Evolutionary conservation across 1,140 invertebrate genomes (phyloP), one percentile per base, ranked within the genome.

Genomic region (Drosophila auraria): DNA sequence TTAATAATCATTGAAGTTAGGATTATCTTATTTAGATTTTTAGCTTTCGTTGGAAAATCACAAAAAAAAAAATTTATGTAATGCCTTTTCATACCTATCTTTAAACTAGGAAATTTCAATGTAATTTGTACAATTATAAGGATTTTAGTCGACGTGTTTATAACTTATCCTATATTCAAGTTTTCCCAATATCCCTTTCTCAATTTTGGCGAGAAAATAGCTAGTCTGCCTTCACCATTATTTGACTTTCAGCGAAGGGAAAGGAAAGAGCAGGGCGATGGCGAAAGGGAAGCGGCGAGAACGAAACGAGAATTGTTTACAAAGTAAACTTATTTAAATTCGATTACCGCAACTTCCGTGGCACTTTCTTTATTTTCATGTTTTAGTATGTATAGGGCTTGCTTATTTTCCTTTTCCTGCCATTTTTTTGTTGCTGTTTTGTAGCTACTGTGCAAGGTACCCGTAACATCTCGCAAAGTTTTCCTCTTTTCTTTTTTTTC

Each of bases 261-360:
- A 15, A 59, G 20, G 2, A 38, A 51, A 42, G 27, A 1, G 6
- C 27, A 40, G 44, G 23, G 36, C 38, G 42, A 6, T 7, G 44
- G 14, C 5, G 25, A 63, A 25, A 5, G 47, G 23, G 20, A 59
- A 38, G 36, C 5, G 42, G 54, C 47, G 38, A 60, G 30, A 47
- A 47, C 54, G 53, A 68, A 78, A 78, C 75, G 75, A 78, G 75
- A 78, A 78, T 78, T 90, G 87, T 90, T 90, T 82, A 82, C 86
- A 86, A 91, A 86, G 86, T 82, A 90, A 90, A 90, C 86, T 90
- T 90, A 90, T 90, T 90, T 86, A 90, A 90, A 90, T 90, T 90
- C 86, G 86, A 90, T 90, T 90, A 90, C 87, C 82, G 82, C 75
- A 82, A 91, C 86, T 90, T 90, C 86, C 86, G 78, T 71, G 45